Evolutionary conservation across 2,888 invertebrate species (phyloP), one percentile per base, ranked within the genome.

Genomic region (Epicampocera succincta): DNA sequence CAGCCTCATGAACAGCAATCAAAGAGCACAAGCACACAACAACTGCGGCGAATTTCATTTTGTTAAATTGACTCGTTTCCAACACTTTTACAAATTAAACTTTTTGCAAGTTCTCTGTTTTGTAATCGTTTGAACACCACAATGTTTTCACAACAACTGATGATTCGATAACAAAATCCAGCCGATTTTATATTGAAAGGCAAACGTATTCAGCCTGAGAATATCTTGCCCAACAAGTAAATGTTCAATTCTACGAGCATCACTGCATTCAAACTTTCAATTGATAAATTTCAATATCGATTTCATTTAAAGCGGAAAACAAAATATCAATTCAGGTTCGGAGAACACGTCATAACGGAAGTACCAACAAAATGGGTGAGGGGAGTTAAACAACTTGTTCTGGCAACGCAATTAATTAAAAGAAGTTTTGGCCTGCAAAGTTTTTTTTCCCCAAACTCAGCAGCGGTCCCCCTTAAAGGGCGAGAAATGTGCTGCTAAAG

Each of bases 1-100:
- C 89, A 8, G 87, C 89, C 69, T 87, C 79, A 3, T 33, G 84
- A 73, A 56, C 12, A 13, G 66, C 72, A 6, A 82, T 33, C 58
- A 74, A 65, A 11, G 21, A 60, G 44, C 50, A 81, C 74, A 68
- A 79, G 54, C 60, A 73, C 61, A 61, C 83, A 52, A 69, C 58
- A 44, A 52, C 50, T 25, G 75, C 66, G 12, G 44, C 33, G 56
- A 83, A 75, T 78, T 83, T 83, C 83, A 83, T 83, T 75, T 78
- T 81, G 52, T 44, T 65, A 13, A 33, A 50, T 54, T 54, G 21
- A 9, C 42, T 52, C 63, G 33, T 63, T 61, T 13, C 15, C 42
- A 33, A 33, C 42, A 42, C 65, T 33, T 21, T 33, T 50, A 17
- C 17, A 68, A 65, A 58, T 56, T 61, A 33, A 71, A 58, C 63